These are phyloP conservation scores for Limnodromus scolopaceus DNA, from an alignment of 2,797 vertebrate species.

Conservation along the genomic window DNA sequence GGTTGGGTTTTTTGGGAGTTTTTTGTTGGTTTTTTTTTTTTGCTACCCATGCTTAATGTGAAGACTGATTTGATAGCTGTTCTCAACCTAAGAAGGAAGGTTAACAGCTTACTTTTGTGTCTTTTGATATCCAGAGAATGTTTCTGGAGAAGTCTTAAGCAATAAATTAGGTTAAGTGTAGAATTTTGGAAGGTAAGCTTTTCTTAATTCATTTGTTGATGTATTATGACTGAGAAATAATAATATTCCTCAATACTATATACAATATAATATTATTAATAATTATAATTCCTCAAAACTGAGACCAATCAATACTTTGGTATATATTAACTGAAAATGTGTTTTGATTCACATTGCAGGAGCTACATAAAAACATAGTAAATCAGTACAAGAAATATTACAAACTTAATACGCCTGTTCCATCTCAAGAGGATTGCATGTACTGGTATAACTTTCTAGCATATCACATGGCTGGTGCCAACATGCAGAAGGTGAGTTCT, in stretches of 20 bases:
- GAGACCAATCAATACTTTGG: neutral
- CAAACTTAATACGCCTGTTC: slow-evolving; percentile 74
- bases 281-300: neutral
- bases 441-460: slow-evolving; percentile 95
- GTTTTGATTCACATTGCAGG: slow-evolving; percentile 74
- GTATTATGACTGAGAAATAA: neutral
- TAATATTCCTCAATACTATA: neutral
- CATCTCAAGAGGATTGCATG: slow-evolving; percentile 86
- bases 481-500: slow-evolving; percentile 86
- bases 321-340: neutral
- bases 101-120: neutral
- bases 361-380: slow-evolving; percentile 90
- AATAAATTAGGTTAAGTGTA: neutral
- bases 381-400: slow-evolving; percentile 87
- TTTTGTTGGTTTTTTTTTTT: neutral
- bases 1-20: neutral
- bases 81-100: neutral
- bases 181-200: neutral
- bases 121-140: neutral
- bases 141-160: neutral
- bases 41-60: neutral
- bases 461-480: slow-evolving; percentile 92
- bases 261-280: neutral
- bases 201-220: neutral
- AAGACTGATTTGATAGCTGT: neutral